Evolutionary conservation across 2,113 vertebrate species (phyloP).

Genomic region (Bothrops jararaca): DNA sequence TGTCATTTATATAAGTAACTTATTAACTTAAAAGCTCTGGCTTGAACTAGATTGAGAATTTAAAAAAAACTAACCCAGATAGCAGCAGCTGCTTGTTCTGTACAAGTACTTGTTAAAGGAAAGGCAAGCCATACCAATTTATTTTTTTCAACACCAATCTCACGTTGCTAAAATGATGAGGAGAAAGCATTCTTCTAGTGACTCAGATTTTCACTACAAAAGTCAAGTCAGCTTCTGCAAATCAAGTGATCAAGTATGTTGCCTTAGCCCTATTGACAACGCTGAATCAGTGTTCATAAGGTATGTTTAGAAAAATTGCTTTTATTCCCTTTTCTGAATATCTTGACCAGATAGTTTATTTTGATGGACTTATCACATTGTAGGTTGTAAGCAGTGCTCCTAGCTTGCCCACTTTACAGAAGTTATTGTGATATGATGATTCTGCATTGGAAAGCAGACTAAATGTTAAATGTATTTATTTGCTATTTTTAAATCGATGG

Average conservation of each 20-base stretch:
- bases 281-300: conserved; percentile 61
- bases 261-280: conserved; percentile 51
- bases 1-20: conserved; percentile 61
- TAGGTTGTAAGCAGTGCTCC: neutral
- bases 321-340: neutral
- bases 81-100: neutral
- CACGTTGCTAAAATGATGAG: conserved; percentile 42
- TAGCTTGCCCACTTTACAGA: neutral
- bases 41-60: conserved; percentile 38
- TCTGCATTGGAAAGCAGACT: neutral
- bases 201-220: conserved; percentile 50
- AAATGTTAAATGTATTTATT: neutral
- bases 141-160: neutral
- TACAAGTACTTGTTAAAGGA: neutral
- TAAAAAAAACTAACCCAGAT: conserved; percentile 46
- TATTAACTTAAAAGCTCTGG: conserved; percentile 66
- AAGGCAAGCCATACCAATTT: conserved; percentile 5
- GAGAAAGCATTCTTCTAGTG: conserved; percentile 50
- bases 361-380: neutral
- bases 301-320: conserved; percentile 50
- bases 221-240: conserved; percentile 19
- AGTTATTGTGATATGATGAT: neutral
- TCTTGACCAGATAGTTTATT: neutral
- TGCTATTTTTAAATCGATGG: neutral
- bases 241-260: neutral